These are phyloP conservation scores for Aradus depressus DNA, from an alignment of 2,888 invertebrate genomes.

Conservation along the genomic window DNA sequence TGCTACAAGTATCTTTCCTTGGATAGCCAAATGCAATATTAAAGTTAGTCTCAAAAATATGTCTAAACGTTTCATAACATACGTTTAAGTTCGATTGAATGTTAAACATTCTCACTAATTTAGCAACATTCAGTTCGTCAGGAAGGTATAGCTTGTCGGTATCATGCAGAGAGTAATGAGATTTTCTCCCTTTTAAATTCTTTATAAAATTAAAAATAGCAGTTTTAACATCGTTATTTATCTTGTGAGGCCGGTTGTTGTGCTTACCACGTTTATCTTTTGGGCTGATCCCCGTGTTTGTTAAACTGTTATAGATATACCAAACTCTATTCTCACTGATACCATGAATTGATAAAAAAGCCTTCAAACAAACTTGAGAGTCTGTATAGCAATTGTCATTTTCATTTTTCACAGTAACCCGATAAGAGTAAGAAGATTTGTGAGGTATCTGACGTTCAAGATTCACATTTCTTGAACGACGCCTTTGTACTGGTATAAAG, in stretches of 20 bases:
- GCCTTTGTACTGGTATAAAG: conserved; percentile 17
- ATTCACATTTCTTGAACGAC: conserved; percentile 8
- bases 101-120: conserved; percentile 21
- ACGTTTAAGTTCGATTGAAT: background rate
- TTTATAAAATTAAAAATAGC: conserved; percentile 14
- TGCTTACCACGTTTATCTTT: conserved; percentile 14
- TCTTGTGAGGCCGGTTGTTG: conserved; percentile 7
- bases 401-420: conserved; percentile 8
- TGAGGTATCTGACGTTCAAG: conserved; percentile 8
- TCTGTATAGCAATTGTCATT: conserved; percentile 4
- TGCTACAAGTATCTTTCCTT: conserved; percentile 9
- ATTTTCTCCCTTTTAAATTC: conserved; percentile 4
- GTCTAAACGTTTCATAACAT: conserved; percentile 3
- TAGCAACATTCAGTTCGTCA: conserved; percentile 19
- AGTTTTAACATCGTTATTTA: conserved; percentile 15
- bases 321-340: background rate
- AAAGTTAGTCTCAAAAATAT: conserved; percentile 1
- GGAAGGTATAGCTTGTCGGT: conserved; percentile 18
- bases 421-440: conserved; percentile 12
- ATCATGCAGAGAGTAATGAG: conserved; percentile 8
- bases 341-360: conserved; percentile 1
- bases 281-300: background rate
- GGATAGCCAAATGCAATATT: conserved; percentile 9
- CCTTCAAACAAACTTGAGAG: conserved; percentile 1
- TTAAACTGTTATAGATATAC: background rate